Conservation (phyloP, 2,797 vertebrate genomes). For the Spea hammondii region DNA sequence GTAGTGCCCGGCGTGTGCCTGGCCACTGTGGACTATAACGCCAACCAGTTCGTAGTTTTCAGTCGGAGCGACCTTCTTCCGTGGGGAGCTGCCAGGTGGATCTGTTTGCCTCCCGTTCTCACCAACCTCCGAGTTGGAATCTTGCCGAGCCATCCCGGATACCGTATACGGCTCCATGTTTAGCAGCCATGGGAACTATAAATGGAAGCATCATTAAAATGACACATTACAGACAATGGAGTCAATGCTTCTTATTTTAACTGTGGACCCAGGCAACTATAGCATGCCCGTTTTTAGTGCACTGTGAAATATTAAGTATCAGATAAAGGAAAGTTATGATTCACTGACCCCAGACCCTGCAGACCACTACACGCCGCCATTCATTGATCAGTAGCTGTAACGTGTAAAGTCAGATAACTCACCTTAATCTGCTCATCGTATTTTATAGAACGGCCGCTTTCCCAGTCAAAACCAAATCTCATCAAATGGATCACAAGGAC, state of each 20-base stretch:
- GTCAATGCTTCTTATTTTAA: too few species aligned
- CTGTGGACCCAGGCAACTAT: too few species aligned
- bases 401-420: constrained; percentile 39
- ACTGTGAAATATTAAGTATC: too few species aligned
- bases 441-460: constrained; percentile 97
- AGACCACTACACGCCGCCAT: background rate
- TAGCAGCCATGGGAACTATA: constrained; percentile 94
- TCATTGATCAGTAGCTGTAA: background rate
- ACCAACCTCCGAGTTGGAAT: constrained; percentile 85
- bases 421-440: constrained; percentile 98
- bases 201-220: background rate
- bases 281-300: too few species aligned
- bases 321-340: background rate
- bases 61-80: constrained; percentile 96
- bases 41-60: constrained; percentile 98
- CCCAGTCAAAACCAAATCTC: constrained; percentile 99
- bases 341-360: too few species aligned
- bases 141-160: constrained; percentile 95
- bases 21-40: constrained; percentile 96
- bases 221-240: too few species aligned
- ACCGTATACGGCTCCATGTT: constrained; percentile 99
- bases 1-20: constrained; percentile 96
- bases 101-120: constrained; percentile 81
- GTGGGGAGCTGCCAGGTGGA: constrained; percentile 82
- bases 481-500: constrained; percentile 96